Percentiles rank a stretch among this genome's conserved stretches.
These are phyloP conservation scores for Emydocephalus ijimae DNA, from an alignment of 2,113 vertebrate species.

Conservation along the genomic window DNA sequence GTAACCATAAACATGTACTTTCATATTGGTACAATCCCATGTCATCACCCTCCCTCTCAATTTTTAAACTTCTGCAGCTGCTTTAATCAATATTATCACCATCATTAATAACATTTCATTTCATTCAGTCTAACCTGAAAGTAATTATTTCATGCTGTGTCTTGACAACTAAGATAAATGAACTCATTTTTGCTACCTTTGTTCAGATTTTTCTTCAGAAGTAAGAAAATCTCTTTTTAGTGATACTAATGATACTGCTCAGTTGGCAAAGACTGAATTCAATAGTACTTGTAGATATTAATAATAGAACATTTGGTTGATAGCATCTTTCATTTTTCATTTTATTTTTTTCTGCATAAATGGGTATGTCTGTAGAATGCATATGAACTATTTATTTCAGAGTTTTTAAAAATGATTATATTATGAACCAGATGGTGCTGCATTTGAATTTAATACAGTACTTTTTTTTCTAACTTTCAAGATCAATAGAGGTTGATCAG, in stretches of 20 bases:
- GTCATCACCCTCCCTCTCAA: neutral
- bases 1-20: neutral
- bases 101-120: conserved; percentile 12
- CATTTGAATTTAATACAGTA: neutral
- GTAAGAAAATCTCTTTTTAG: neutral
- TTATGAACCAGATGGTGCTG: neutral
- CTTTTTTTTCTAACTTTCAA: neutral
- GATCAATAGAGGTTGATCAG: neutral
- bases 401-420: neutral
- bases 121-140: neutral
- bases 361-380: neutral
- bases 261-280: neutral
- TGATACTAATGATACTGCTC: neutral
- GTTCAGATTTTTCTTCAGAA: neutral
- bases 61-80: neutral
- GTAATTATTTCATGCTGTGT: neutral
- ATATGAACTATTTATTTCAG: neutral
- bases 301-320: neutral
- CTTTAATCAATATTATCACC: neutral
- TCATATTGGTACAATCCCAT: neutral
- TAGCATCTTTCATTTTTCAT: neutral
- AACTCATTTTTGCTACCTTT: neutral
- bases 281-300: neutral
- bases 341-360: neutral
- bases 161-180: neutral